Percentiles rank a stretch among this genome's conserved stretches.
phyloP scores from a whole-genome alignment of 2,113 vertebrate species.

The Poeciliopsis turrubarensis region DNA sequence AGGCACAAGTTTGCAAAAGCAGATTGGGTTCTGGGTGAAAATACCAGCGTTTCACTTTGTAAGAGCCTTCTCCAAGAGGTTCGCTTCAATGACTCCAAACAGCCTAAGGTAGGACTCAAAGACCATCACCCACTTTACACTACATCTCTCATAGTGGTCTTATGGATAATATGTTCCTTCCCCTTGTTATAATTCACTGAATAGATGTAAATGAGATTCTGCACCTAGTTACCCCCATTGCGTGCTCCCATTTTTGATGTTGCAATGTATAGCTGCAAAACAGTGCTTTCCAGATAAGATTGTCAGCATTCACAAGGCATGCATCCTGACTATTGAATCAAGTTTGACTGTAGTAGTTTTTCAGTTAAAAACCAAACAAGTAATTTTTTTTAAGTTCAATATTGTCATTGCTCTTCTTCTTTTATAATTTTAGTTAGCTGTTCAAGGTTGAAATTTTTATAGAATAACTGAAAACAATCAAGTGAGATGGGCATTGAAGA shows the following conservation, averaged over 20 bases:
- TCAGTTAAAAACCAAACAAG: not conserved
- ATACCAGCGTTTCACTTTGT: conserved; percentile 62
- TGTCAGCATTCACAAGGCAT: conserved; percentile 17
- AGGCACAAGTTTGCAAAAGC: conserved; percentile 21
- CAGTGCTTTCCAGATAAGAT: conserved; percentile 23
- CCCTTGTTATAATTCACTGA: conserved; percentile 18
- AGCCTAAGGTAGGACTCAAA: conserved; percentile 53
- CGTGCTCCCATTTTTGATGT: conserved; percentile 21
- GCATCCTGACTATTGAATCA: conserved; percentile 8
- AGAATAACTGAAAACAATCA: conserved; percentile 2
- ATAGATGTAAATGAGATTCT: conserved; percentile 19
- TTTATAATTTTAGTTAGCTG: not conserved
- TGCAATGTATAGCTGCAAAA: conserved; percentile 12
- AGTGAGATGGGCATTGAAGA: not conserved
- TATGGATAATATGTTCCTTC: conserved; percentile 19
- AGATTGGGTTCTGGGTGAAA: conserved; percentile 15
- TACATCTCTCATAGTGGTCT: not conserved
- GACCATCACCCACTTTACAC: not conserved
- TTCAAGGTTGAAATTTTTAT: conserved; percentile 3
- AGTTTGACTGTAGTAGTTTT: conserved; percentile 17
- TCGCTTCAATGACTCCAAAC: conserved; percentile 31
- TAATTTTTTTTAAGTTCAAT: not conserved
- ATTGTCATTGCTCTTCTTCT: not conserved
- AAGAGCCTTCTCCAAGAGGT: conserved; percentile 71
- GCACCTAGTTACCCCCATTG: conserved; percentile 20